These are phyloP conservation scores for Lasioglossum lativentre DNA, from an alignment of 2,888 invertebrate genomes.

Conservation along the genomic window DNA sequence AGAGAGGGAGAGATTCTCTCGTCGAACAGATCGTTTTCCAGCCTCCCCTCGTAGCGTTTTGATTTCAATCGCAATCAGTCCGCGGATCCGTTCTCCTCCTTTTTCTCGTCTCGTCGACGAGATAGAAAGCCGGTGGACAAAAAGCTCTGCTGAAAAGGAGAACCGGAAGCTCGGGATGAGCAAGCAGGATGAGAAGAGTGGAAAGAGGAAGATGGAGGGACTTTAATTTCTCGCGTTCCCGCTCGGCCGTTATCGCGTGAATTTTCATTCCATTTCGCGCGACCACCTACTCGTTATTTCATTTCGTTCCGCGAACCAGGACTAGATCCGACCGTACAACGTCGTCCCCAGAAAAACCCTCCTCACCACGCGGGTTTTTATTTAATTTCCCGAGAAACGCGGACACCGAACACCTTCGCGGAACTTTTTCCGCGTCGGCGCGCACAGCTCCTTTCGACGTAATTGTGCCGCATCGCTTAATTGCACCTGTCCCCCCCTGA, in stretches of 20 bases:
- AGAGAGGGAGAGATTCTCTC: neutral
- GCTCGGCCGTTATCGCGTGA: conserved; percentile 60
- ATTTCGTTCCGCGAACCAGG: conserved; percentile 50
- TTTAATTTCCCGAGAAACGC: conserved; percentile 39
- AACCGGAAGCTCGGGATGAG: conserved; percentile 38
- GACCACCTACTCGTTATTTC: conserved; percentile 71
- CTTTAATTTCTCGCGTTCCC: conserved; percentile 73
- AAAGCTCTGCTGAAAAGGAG: conserved; percentile 57
- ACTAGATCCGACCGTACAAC: neutral
- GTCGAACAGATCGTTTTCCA: conserved; percentile 43
- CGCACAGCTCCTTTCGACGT: neutral
- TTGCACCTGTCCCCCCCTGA: neutral
- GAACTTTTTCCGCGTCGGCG: conserved; percentile 16
- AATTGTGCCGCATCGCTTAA: conserved; percentile 35
- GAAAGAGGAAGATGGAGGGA: conserved; percentile 27
- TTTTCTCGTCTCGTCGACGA: conserved; percentile 8
- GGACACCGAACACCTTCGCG: neutral
- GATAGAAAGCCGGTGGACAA: conserved; percentile 25
- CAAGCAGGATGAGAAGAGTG: neutral
- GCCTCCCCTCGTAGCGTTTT: conserved; percentile 50
- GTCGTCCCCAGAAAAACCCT: neutral
- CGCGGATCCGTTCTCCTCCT: conserved; percentile 43
- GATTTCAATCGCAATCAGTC: conserved; percentile 69
- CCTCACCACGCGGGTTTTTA: conserved; percentile 15
- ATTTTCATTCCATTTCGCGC: conserved; percentile 74